A percentile compares a stretch with the other conserved stretches of the same genome.
Evolutionary conservation across 2,888 invertebrate species (phyloP).

Genomic region (Chrysopilus asiliformis): DNA sequence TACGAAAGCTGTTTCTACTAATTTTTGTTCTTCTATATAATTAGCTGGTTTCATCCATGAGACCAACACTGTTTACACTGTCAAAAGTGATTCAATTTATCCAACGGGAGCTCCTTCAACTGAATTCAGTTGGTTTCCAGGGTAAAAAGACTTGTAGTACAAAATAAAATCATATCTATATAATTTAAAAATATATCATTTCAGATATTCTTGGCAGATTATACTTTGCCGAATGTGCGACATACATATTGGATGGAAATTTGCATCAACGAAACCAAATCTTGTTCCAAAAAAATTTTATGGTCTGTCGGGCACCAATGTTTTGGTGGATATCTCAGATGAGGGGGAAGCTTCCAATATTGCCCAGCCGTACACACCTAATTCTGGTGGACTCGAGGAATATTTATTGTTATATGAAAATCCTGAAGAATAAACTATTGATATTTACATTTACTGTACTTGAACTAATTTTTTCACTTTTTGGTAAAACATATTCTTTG

Average conservation of each 20-base stretch:
- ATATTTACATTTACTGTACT: too few relatives aligned
- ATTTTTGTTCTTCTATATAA: background rate
- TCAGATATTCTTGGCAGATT: constrained; percentile 69
- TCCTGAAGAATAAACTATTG: too few relatives aligned
- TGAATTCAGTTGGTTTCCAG: constrained; percentile 78
- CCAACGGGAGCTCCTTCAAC: constrained; percentile 44
- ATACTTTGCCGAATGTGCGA: constrained; percentile 52
- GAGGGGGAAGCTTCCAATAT: too few relatives aligned
- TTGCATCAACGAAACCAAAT: constrained; percentile 47
- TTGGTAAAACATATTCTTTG: too few relatives aligned
- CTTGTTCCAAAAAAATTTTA: constrained; percentile 55
- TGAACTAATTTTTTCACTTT: too few relatives aligned
- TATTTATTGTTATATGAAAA: too few relatives aligned
- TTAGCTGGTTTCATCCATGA: constrained; percentile 61
- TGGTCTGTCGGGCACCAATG: constrained; percentile 50
- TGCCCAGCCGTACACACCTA: too few relatives aligned
- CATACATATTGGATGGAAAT: constrained; percentile 68
- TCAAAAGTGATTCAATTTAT: constrained; percentile 38
- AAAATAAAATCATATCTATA: constrained; percentile 27
- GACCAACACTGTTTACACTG: constrained; percentile 53
- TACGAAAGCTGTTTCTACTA: too few relatives aligned
- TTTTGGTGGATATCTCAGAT: constrained; percentile 35
- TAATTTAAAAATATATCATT: constrained; percentile 14
- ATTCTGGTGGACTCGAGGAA: too few relatives aligned
- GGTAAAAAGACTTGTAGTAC: constrained; percentile 32